A percentile compares a stretch with the other conserved stretches of the same genome.
Evolutionary conservation across 2,797 vertebrate genomes (phyloP).

Genomic region (Potorous gilbertii): DNA sequence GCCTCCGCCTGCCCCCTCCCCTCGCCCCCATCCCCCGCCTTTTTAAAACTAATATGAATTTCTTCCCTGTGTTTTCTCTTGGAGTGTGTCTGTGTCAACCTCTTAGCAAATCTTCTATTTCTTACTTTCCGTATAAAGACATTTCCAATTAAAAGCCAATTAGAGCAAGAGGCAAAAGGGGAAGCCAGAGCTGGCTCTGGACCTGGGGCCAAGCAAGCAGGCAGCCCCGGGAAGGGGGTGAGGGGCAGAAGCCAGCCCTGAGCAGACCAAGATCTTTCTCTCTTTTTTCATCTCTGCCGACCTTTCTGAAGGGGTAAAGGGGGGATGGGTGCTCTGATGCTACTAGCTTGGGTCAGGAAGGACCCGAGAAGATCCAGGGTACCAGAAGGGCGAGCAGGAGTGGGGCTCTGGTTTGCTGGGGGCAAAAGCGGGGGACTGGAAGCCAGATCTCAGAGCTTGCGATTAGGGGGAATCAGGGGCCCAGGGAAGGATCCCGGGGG

Average conservation of each 20-base stretch:
- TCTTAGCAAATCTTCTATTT: background rate
- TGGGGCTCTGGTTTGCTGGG: background rate
- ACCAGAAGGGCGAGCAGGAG: background rate
- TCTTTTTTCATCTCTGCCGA: background rate
- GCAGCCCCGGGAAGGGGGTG: background rate
- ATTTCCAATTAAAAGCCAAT: conserved; percentile 59
- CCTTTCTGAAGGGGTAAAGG: background rate
- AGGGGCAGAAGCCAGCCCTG: background rate
- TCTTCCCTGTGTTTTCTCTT: background rate
- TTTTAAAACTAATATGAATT: background rate
- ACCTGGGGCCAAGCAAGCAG: background rate
- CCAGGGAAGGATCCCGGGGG: background rate
- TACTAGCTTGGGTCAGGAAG: background rate
- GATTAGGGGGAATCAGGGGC: background rate
- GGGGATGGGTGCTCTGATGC: background rate
- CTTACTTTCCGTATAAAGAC: background rate
- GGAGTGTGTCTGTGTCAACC: background rate
- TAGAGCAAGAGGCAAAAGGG: background rate
- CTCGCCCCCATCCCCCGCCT: no score
- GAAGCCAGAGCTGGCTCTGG: background rate
- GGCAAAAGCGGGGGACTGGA: background rate
- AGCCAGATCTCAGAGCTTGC: background rate
- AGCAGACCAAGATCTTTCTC: background rate
- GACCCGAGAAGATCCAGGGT: background rate
- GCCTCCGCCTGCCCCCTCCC: rapidly evolving